Evolutionary conservation across 2,888 invertebrate species (phyloP).

Genomic region (Meloe dianella): DNA sequence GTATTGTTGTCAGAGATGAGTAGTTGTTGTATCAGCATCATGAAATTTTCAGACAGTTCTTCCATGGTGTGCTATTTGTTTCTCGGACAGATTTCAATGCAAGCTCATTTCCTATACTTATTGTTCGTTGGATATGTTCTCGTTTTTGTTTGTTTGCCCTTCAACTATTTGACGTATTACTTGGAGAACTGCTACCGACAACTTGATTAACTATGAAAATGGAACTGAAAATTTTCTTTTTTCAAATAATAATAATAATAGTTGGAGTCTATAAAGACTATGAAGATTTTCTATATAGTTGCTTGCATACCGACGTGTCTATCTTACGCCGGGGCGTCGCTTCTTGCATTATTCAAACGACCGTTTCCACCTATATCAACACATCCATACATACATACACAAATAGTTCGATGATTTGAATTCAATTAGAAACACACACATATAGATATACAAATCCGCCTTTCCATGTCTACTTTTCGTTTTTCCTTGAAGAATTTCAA

Average conservation of each 20-base stretch:
- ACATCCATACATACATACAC: conserved; percentile 17
- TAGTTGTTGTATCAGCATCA: conserved; percentile 17
- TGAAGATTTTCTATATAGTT: conserved; percentile 21
- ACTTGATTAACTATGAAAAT: conserved; percentile 24
- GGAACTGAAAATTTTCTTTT: conserved; percentile 27
- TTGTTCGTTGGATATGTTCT: conserved; percentile 38
- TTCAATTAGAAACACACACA: conserved; percentile 23
- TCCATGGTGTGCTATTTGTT: conserved; percentile 42
- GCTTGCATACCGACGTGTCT: conserved; percentile 30
- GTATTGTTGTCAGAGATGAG: neutral
- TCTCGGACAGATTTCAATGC: conserved; percentile 53
- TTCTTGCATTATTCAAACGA: conserved; percentile 31
- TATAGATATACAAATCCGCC: neutral
- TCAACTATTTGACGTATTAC: conserved; percentile 26
- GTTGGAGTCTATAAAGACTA: conserved; percentile 12
- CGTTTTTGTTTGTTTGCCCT: conserved; percentile 7
- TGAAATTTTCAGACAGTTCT: conserved; percentile 40
- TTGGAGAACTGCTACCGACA: conserved; percentile 26
- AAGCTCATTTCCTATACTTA: conserved; percentile 53
- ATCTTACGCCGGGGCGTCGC: conserved; percentile 29
- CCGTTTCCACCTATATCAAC: conserved; percentile 21
- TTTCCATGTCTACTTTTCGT: neutral
- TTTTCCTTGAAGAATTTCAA: neutral
- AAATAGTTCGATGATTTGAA: conserved; percentile 26
- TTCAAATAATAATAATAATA: neutral